Base-by-base conservation (phyloP, 53 echinoderm and acorn worm species). In the Temnopleurus reevesii region DNA sequence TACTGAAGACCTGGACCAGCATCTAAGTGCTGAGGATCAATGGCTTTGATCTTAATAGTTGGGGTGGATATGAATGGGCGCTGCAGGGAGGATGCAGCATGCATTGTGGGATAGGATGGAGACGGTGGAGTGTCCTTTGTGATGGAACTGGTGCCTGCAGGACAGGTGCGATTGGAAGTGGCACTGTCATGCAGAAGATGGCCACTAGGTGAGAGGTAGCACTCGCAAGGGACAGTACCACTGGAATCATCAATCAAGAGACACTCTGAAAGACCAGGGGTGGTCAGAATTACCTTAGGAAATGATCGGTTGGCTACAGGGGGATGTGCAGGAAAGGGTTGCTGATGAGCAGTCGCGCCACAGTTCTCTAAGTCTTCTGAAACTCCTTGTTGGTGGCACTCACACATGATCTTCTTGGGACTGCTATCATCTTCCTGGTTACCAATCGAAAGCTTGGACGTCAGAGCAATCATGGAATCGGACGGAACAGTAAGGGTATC, bases 251-350 rank as follows among this genome's bases (percentile, higher is more conserved):
- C 88, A 31, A 66, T 17, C 31, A 66, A 65, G 9, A 66, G 88
- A 46, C 88, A 87, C 71, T 87, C 18, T 18, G 88, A 87, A 30
- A 66, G 38, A 47, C 88, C 76, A 53, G 65, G 47, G 2, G 76
- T 45, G 53, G 88, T 87, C 51, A 47, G 65, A 49, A 87, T 64
- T 66, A 87, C 18, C 53, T 55, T 83, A 19, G 83, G 54, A 35
- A 83, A 19, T 10, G 82, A 2, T 4, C 33, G 45, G 4, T 54
- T 51, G 15, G 31, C 36, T 33, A 18, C 0, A 6, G 83, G 10
- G 8, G 36, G 34, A 31, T 34, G 34, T 0, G 28, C 27, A 63
- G 63, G 24, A 46, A 34, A 19, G 8, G 17, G 83, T 8, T 83
- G 83, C 2, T 53, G 56, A 53, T 26, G 46, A 49, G 46, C 35